Evolutionary conservation across 1,140 invertebrate genomes (phyloP), one percentile per base, ranked within the genome.

Genomic region (Notospermus geniculatus): DNA sequence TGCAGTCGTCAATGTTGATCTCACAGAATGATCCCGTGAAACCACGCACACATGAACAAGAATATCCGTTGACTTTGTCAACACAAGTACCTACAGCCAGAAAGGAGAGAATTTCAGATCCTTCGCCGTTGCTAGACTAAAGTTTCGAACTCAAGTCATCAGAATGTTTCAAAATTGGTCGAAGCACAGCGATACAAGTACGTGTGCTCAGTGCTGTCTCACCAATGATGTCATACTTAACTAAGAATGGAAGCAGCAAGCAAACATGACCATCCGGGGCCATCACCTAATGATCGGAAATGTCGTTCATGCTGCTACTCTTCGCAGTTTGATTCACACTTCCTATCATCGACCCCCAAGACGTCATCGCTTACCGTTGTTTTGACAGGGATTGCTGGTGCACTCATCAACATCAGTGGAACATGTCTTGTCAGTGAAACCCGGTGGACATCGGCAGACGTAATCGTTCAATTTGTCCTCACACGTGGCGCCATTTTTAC

Each of bases 91-190:
- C 93, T 36, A 91, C 91, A 78, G 95, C 93, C 59, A 94, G 81
- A 80, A 96, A 98, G 5, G 95, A 95, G 65, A 89, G 88, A 75
- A 93, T 92, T 11, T 90, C 88, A 80, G 95, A 98, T 72, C 98
- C 95, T 74, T 98, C 89, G 0, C 94, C 93, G n/a, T 61, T 29
- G 11, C 27, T 11, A 22, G 23, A 29, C 11, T 17, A 22, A 22
- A 57, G 54, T 29, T 29, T 7, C 36, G 23, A 11, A 9, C 11
- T 13, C 54, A 57, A 15, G 11, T 7, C n/a, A 22, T 32, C 25
- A 29, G n/a, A 30, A 57, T 32, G 54, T 41, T 41, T 13, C 9
- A 11, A 17, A 57, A 9, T 22, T 9, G 7, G 54, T 57, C 54
- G 11, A 57, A 13, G 27, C 54, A 57, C 41, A 15, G 41, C 41